Evolutionary conservation across 1,140 invertebrate species (phyloP).

Genomic region (Brachionus plicatilis): DNA sequence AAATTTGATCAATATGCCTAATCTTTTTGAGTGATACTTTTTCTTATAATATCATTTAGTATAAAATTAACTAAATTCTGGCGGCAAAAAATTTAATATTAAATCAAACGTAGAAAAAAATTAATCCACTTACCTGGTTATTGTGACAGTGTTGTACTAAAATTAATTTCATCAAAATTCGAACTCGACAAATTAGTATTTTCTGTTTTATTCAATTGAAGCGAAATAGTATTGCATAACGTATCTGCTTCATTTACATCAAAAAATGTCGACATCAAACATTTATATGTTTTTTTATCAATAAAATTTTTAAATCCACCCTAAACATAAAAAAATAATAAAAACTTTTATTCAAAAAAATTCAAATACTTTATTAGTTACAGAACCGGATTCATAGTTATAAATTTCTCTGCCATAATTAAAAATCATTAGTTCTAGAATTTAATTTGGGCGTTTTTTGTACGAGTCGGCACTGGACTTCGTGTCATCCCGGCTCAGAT

Average conservation of each 20-base stretch:
- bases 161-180: background rate
- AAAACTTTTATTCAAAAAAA: background rate
- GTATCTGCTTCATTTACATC: background rate
- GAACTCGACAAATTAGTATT: background rate
- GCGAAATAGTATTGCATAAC: background rate
- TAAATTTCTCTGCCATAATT: slow-evolving; percentile 30
- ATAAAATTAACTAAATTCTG: background rate
- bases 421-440: background rate
- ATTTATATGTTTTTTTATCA: slow-evolving; percentile 33
- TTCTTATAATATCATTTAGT: too few relatives aligned
- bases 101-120: background rate
- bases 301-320: slow-evolving; percentile 12
- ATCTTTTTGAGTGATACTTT: too few relatives aligned
- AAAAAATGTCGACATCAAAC: slow-evolving; percentile 10
- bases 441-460: background rate
- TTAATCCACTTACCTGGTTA: background rate
- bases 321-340: background rate
- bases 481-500: background rate
- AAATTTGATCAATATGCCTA: too few relatives aligned
- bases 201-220: slow-evolving; percentile 8
- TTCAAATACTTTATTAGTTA: background rate
- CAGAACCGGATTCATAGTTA: background rate
- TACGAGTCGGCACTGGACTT: background rate
- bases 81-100: background rate
- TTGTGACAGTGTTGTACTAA: background rate